These are phyloP conservation scores for Linnaemya vulpina DNA, from an alignment of 2,888 invertebrate genomes.

Conservation along the genomic window DNA sequence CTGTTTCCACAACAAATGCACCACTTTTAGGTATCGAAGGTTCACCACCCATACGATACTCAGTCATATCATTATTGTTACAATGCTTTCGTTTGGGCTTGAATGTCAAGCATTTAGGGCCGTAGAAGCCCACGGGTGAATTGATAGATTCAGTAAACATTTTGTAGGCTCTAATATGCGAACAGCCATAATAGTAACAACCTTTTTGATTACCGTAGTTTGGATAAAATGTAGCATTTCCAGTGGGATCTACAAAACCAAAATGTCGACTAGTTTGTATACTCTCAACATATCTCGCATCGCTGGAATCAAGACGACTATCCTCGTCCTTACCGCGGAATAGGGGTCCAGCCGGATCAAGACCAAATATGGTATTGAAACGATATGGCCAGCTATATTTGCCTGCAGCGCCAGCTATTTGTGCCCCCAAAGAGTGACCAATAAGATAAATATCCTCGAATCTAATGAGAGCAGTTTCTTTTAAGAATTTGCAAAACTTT, in stretches of 20 bases:
- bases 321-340: conserved; percentile 76
- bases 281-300: conserved; percentile 81
- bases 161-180: conserved; percentile 79
- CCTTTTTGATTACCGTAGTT: conserved; percentile 81
- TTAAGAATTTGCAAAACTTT: conserved; percentile 77
- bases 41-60: conserved; percentile 79
- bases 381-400: conserved; percentile 75
- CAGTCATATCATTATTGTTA: conserved; percentile 66
- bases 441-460: conserved; percentile 78
- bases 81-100: conserved; percentile 77
- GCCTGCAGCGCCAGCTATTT: conserved; percentile 81
- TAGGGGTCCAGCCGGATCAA: conserved; percentile 82
- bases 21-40: conserved; percentile 77
- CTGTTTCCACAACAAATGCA: conserved; percentile 78
- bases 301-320: conserved; percentile 79
- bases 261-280: conserved; percentile 82
- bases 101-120: conserved; percentile 75
- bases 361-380: conserved; percentile 80
- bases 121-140: conserved; percentile 78
- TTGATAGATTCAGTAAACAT: conserved; percentile 81
- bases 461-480: conserved; percentile 70
- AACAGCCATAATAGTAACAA: conserved; percentile 79
- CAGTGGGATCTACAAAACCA: conserved; percentile 79
- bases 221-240: conserved; percentile 82
- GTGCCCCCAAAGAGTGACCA: conserved; percentile 83